phyloP scores from a whole-genome alignment of 2,797 vertebrate species.

The Hozukius guyotensis region DNA sequence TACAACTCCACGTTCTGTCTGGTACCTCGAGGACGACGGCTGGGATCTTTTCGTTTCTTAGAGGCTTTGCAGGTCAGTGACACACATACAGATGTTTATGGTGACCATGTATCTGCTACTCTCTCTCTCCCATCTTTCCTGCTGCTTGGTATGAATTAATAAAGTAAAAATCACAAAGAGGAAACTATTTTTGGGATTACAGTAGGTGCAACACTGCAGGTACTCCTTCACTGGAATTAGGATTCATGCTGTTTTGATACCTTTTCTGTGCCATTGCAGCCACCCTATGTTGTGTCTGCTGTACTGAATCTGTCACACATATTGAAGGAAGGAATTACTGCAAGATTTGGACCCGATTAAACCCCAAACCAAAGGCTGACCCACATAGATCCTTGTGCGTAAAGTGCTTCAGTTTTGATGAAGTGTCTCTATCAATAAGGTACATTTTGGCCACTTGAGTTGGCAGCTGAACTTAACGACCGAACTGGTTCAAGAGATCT shows the following conservation, averaged over 20 bases:
- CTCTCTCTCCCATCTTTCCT: not conserved
- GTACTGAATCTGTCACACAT: not conserved
- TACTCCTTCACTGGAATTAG: not conserved
- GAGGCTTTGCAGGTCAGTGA: slow-evolving; percentile 96
- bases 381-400: not conserved
- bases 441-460: not conserved
- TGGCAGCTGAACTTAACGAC: not conserved
- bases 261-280: not conserved
- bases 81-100: not conserved
- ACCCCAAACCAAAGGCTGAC: not conserved
- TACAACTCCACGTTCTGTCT: slow-evolving; percentile 99
- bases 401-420: not conserved
- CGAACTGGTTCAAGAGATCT: slow-evolving; percentile 3
- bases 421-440: not conserved
- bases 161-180: not conserved
- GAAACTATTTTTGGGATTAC: not conserved
- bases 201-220: not conserved
- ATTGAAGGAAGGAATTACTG: not conserved
- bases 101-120: not conserved
- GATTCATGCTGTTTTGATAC: not conserved
- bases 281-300: not conserved
- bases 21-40: slow-evolving; percentile 96
- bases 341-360: not conserved
- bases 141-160: not conserved
- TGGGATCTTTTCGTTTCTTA: slow-evolving; percentile 98